Evolutionary conservation across 2,888 invertebrate genomes (phyloP), one percentile per base, ranked within the genome.

Genomic region (Halocaridina rubra): DNA sequence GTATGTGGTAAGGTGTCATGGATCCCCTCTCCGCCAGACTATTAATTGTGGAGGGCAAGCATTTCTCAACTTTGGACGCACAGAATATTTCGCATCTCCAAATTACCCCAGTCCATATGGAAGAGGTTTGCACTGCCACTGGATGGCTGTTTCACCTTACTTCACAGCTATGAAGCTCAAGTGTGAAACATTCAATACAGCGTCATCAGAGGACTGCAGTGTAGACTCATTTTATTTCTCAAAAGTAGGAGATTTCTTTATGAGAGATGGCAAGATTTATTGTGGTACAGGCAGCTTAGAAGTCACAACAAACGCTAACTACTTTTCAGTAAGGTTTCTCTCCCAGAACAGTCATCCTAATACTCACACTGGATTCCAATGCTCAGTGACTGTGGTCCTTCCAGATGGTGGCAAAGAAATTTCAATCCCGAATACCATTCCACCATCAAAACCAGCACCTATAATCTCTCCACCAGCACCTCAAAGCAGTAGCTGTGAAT

Each of bases 101-200:
- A 33, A 80, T 29, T 72, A 29, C 39, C 72, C 72, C 4, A 30
- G n/a, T 30, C 19, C 30, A 13, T 80, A 80, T 32, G 72, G 72
- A 10, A 59, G 30, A 22, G 29, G 19, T 1, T 4, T 59, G 16
- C 3, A n/a, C 7, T 80, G 74, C 27, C 16, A 57, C 4, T 80
- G 74, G 61, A 30, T 24, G 16, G 33, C 32, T 39, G 5, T n/a
- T 4, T 27, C 72, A 24, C 72, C 80, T 8, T 39, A 32, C 30
- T 27, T 24, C 39, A 61, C 80, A 0, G 10, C 5, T 19, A 32
- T 80, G 13, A 39, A 24, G 33, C 0, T 80, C 19, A 39, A 4
- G 1, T 80, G 80, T 39, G 10, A n/a, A 3, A 13, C 10, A 3
- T 80, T 80, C 27, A 13, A n/a, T 33, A 39, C 74, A 10, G 5